Conservation (phyloP, 2,888 invertebrate genomes). For the Mesochorus sp. region DNA sequence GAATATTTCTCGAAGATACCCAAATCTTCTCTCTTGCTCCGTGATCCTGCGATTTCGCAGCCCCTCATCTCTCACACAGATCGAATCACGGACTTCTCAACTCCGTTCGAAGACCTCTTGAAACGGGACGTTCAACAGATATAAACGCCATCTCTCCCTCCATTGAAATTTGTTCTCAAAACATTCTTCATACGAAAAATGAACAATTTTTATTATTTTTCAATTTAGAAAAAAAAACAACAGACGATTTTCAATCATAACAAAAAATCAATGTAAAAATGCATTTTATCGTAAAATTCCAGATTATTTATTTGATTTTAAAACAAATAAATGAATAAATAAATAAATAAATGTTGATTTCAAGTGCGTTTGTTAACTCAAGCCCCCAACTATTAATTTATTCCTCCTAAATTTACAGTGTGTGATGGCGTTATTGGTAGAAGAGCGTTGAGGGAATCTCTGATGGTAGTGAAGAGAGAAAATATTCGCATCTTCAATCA, state of each 20-base stretch:
- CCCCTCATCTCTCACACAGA: slow-evolving; percentile 64
- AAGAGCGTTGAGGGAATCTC: slow-evolving; percentile 19
- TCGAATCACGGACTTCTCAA: slow-evolving; percentile 68
- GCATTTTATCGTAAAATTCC: too few relatives aligned
- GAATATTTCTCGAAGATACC: slow-evolving; percentile 76
- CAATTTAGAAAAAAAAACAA: not conserved
- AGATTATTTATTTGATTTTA: too few relatives aligned
- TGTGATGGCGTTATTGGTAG: slow-evolving; percentile 41
- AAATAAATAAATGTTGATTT: slow-evolving; percentile 54
- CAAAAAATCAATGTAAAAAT: too few relatives aligned
- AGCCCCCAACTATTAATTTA: slow-evolving; percentile 57
- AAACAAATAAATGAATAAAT: too few relatives aligned
- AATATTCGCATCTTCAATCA: slow-evolving; percentile 61
- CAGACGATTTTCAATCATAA: too few relatives aligned
- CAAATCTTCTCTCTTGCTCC: slow-evolving; percentile 70
- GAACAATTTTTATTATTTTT: not conserved
- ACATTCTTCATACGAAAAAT: not conserved
- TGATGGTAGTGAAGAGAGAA: slow-evolving; percentile 40
- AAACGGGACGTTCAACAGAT: slow-evolving; percentile 11
- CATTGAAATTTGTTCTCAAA: not conserved
- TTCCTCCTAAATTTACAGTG: slow-evolving; percentile 53
- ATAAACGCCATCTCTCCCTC: not conserved
- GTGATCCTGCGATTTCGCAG: slow-evolving; percentile 71
- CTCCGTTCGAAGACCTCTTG: slow-evolving; percentile 46
- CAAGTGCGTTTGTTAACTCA: slow-evolving; percentile 41